Base-by-base conservation (phyloP, 2,113 vertebrate genomes). In the Mus pahari region DNA sequence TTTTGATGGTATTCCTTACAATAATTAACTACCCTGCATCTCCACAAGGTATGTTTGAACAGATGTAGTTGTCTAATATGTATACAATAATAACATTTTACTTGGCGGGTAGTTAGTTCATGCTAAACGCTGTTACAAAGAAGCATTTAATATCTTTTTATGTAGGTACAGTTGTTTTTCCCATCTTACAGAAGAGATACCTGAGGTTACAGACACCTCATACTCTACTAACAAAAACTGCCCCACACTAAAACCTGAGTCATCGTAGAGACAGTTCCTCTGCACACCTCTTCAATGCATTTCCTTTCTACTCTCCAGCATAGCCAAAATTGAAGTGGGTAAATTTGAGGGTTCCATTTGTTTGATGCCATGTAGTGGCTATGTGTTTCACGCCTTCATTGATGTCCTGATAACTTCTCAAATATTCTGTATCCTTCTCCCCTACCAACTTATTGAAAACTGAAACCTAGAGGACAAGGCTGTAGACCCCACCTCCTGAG, bases 1-100 rank as follows among this genome's bases (percentile, higher is more conserved):
- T 39, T 81, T 82, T 91, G n/a, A 42, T 33, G 39, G 26, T 22
- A 13, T 89, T 86, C 42, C 90, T 94, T 81, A 86, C 64, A 86
- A 5, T 53, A 75, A 70, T 6, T 60, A 39, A 64, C 20, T 26
- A 4, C 58, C 12, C 26, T 53, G 45, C 17, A 58, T 45, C 42
- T 81, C 31, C 50, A 26, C 36, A 16, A 28, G 13, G 6, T 64
- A 16, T 10, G 26, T 33, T 58, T 78, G 28, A 86, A 22, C 66
- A 45, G 48, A 7, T 66, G 3, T 28, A 71, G 48, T 48, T 88
- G 55, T 36, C 86, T 20, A 45, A 83, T 77, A 9, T 94, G 68
- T 83, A 7, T 58, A 50, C 22, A 31, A 8, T 83, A 36, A 26
- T 83, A 73, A 4, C 36, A 71, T 19, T 10, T 83, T 60, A 5